Evolutionary conservation across 2,113 vertebrate species (phyloP).

Genomic region (Synchiropus splendidus): DNA sequence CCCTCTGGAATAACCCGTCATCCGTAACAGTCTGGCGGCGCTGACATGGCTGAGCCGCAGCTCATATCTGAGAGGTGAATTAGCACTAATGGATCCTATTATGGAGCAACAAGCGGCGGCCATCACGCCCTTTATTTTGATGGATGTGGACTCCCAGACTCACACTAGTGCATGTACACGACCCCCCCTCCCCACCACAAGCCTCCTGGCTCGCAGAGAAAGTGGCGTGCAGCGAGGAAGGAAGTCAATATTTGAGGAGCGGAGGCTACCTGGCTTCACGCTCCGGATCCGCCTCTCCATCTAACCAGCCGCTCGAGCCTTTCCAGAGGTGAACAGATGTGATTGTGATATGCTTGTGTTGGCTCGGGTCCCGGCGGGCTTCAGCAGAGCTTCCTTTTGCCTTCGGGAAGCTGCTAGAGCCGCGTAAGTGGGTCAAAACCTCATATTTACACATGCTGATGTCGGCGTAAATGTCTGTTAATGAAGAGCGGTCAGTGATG

Average conservation of each 20-base stretch:
- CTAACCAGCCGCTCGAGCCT: slow-evolving; percentile 23
- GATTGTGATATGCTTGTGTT: slow-evolving; percentile 13
- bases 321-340: slow-evolving; percentile 7
- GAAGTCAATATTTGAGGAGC: slow-evolving; percentile 64
- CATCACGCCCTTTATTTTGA: slow-evolving; percentile 58
- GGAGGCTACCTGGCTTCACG: slow-evolving; percentile 33
- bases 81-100: slow-evolving; percentile 18
- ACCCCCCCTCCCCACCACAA: slow-evolving; percentile 46
- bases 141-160: slow-evolving; percentile 57
- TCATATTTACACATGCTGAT: no score
- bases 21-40: no score
- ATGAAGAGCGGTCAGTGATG: no score
- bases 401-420: no score
- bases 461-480: no score
- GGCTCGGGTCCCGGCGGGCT: background rate
- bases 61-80: no score
- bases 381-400: no score
- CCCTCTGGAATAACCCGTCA: no score
- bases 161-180: no score
- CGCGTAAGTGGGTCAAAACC: no score
- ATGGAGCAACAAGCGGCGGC: slow-evolving; percentile 46
- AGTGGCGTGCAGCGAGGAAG: slow-evolving; percentile 45
- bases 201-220: slow-evolving; percentile 4
- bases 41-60: no score
- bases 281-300: slow-evolving; percentile 19